Percentiles rank a stretch among this genome's conserved stretches.
phyloP scores from a whole-genome alignment of 2,113 vertebrate genomes.

The Pollimyrus isidori region DNA sequence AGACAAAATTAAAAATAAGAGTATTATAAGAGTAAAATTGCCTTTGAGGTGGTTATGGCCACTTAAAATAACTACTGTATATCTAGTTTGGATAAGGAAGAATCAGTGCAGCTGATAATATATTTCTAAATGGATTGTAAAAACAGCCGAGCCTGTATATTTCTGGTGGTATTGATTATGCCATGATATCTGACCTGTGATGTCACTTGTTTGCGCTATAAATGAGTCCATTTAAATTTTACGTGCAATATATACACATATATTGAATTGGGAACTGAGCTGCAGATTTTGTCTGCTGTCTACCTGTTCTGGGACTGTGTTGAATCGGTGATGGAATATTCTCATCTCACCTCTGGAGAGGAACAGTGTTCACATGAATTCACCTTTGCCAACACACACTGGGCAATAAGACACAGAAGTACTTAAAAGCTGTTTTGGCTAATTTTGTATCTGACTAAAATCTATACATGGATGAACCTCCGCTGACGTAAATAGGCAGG shows the following conservation, averaged over 20 bases:
- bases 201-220: neutral
- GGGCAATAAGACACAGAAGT: neutral
- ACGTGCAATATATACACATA: neutral
- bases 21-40: neutral
- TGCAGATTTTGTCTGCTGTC: neutral
- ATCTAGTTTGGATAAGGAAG: neutral
- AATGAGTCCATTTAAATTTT: neutral
- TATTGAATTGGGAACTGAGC: neutral
- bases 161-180: conserved; percentile 1
- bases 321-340: neutral
- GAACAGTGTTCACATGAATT: neutral
- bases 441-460: conserved; percentile 21
- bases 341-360: neutral
- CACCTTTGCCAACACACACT: neutral
- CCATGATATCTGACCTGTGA: conserved; percentile 7
- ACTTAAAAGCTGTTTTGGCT: conserved; percentile 8
- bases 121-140: conserved; percentile 15
- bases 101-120: conserved; percentile 6
- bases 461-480: conserved; percentile 15
- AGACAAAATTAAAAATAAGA: neutral
- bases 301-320: neutral
- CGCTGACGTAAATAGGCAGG: neutral
- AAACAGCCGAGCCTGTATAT: neutral
- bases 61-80: neutral
- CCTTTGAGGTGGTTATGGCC: conserved; percentile 17